Percentiles rank a stretch among this genome's conserved stretches.
These are phyloP conservation scores for Geothlypis trichas DNA, from an alignment of 2,113 vertebrate species.

Conservation along the genomic window DNA sequence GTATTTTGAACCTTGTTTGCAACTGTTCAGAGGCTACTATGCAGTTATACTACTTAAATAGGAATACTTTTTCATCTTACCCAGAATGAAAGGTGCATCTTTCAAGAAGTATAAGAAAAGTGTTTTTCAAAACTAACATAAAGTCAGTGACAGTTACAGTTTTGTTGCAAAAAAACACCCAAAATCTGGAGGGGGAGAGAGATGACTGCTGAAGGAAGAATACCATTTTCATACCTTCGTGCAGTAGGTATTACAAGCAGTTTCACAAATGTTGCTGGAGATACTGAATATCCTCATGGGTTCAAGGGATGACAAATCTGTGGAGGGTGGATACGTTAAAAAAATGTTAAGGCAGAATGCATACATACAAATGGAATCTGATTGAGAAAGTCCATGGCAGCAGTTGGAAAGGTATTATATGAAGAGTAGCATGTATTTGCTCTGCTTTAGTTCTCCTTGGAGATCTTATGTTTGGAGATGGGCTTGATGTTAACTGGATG, in stretches of 20 bases:
- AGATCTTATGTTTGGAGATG: not conserved
- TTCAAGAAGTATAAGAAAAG: not conserved
- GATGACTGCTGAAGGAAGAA: not conserved
- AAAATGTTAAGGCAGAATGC: not conserved
- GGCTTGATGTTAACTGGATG: not conserved
- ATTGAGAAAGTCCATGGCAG: not conserved
- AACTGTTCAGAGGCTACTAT: not conserved
- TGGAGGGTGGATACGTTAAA: not conserved
- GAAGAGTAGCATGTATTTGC: not conserved
- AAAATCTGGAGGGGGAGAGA: accelerated
- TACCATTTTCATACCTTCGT: not conserved
- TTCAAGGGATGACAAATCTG: not conserved
- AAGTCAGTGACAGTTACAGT: not conserved
- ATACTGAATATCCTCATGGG: not conserved
- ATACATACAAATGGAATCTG: not conserved
- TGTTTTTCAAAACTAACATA: not conserved
- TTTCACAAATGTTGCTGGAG: not conserved
- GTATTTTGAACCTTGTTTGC: not conserved
- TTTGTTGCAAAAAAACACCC: not conserved
- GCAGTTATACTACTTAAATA: not conserved
- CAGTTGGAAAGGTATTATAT: not conserved
- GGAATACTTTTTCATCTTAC: not conserved
- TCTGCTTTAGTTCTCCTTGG: not conserved
- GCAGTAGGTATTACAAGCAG: not conserved
- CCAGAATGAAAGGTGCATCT: not conserved